Base-by-base conservation (phyloP, 1,140 invertebrate genomes). In the Drosophila tristis region DNA sequence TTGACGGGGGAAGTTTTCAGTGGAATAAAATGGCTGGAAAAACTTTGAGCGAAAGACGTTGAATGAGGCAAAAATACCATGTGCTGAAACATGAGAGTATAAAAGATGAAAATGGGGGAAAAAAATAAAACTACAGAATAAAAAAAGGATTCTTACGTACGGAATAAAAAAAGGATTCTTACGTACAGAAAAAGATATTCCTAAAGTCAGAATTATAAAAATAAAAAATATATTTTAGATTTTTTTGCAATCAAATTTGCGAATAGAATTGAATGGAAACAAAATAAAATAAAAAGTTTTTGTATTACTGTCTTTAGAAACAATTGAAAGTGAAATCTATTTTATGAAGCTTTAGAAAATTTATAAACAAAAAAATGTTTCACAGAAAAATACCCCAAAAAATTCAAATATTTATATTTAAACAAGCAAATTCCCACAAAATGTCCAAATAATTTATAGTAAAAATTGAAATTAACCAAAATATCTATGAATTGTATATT, bases 381-480 rank as follows among this genome's bases (percentile, higher is more conserved):
- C 0, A 31, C 58, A 11, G 13, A 31, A 45, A 13, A 58, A 56
- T 26, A 26, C 2, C 20, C 20, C 20, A 20, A 20, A 0, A 20
- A 20, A 20, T 20, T 20, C 1, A 25, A 25, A 25, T 4, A 25
- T 25, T 25, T 25, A 2, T 25, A 25, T 13, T 13, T 25, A 48
- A 5, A 49, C 9, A 5, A 25, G 31, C 71, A 45, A 35, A 58
- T 64, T 45, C 13, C n/a, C 9, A 31, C 26, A 45, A 39, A 42
- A 13, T 13, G 35, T 44, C 2, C 2, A 44, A 56, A 51, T 7
- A 51, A 59, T 45, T 48, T 45, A 11, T n/a, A 57, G 25, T n/a
- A 59, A 9, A 62, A 39, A 25, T 55, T n/a, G 25, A 64, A 78
- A 51, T 50, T 62, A 55, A 73, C 57, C n/a, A 15, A 53, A 59